Conservation (phyloP, 2,113 vertebrate species). For the Passer montanus region DNA sequence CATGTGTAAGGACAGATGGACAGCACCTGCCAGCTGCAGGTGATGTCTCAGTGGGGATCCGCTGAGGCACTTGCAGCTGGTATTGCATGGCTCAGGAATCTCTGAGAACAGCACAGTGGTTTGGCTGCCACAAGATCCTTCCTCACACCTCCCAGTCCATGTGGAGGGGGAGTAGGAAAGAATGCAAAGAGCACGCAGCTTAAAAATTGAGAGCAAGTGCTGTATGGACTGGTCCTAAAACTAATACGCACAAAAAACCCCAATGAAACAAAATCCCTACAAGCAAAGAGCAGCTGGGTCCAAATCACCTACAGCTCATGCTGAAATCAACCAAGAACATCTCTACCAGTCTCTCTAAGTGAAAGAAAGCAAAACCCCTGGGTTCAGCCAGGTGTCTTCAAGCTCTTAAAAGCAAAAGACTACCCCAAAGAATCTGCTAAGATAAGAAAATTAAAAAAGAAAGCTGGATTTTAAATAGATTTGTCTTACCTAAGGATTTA, state of each 20-base stretch:
- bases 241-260: not conserved
- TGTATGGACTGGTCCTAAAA: not conserved
- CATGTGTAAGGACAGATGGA: not conserved
- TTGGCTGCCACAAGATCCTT: not conserved
- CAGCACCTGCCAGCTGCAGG: not conserved
- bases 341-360: not conserved
- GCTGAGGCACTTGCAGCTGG: not conserved
- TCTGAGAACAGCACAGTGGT: not conserved
- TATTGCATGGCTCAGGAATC: not conserved
- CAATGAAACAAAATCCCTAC: not conserved
- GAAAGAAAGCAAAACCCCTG: not conserved
- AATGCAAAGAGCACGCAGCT: not conserved
- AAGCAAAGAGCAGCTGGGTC: not conserved
- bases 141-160: accelerated
- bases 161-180: not conserved
- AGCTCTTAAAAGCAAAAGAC: not conserved
- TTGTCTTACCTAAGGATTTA: not conserved
- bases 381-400: not conserved
- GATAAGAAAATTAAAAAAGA: not conserved
- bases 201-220: not conserved
- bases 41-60: not conserved
- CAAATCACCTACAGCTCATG: not conserved
- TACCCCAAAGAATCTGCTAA: not conserved
- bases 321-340: not conserved
- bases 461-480: not conserved